A percentile compares a stretch with the other conserved stretches of the same genome.
These are phyloP conservation scores for Clepsis dumicolana DNA, from an alignment of 2,888 invertebrate genomes.

Conservation along the genomic window DNA sequence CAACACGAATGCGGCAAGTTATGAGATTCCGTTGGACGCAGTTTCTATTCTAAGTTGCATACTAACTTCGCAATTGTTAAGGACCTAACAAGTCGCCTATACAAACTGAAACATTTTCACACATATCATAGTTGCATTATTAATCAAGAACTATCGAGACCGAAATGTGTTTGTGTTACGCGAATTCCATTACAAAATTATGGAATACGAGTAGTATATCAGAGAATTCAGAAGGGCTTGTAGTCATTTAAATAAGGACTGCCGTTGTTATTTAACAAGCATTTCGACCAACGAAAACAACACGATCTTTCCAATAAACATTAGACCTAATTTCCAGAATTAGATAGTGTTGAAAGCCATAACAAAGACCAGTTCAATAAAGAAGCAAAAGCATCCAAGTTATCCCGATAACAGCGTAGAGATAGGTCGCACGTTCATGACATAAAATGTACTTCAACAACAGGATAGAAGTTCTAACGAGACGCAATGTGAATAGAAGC, in stretches of 20 bases:
- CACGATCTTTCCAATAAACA: neutral
- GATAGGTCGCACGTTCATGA: neutral
- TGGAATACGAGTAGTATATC: neutral
- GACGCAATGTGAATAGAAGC: conserved; percentile 54
- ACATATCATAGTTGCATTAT: too few relatives aligned
- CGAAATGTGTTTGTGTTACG: neutral
- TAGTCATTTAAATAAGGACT: neutral
- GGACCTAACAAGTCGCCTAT: neutral
- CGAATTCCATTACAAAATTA: neutral
- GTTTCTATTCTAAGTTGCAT: neutral
- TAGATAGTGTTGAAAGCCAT: neutral
- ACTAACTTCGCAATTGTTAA: conserved; percentile 6
- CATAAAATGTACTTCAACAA: conserved; percentile 33
- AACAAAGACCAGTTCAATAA: conserved; percentile 4
- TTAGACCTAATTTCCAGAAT: neutral
- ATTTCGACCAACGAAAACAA: neutral
- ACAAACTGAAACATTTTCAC: neutral
- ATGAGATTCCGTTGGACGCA: conserved; percentile 44
- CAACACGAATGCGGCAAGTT: conserved; percentile 52
- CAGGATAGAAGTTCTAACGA: conserved; percentile 50
- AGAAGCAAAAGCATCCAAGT: neutral
- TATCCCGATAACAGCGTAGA: neutral
- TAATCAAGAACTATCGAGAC: neutral
- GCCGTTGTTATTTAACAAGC: neutral
- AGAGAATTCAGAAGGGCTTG: neutral